Percentiles rank a stretch among this genome's conserved stretches.
These are phyloP conservation scores for Leptothorax acervorum DNA, from an alignment of 2,888 invertebrate genomes.

Conservation along the genomic window DNA sequence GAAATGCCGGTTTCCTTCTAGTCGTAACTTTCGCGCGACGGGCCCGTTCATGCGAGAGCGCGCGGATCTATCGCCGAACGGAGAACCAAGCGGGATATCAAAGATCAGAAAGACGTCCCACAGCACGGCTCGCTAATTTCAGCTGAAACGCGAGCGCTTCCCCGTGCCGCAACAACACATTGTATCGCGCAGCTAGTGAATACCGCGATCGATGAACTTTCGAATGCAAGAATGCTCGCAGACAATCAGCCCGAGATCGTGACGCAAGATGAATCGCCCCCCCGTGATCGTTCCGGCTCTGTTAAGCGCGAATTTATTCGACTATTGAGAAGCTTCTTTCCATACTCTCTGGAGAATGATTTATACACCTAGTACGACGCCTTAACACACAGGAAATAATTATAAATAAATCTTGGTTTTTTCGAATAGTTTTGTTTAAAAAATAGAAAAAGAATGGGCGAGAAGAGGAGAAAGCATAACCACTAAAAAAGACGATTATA, in stretches of 20 bases:
- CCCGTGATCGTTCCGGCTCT: slow-evolving; percentile 27
- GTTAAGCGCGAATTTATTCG: slow-evolving; percentile 51
- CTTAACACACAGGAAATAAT: slow-evolving; percentile 18
- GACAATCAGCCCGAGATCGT: slow-evolving; percentile 45
- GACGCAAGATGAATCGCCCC: slow-evolving; percentile 41
- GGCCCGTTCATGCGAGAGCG: slow-evolving; percentile 29
- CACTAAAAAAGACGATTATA: not conserved
- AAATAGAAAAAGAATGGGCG: too few species aligned
- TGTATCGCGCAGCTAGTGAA: slow-evolving; percentile 41
- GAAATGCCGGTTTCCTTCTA: slow-evolving; percentile 49
- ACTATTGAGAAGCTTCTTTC: slow-evolving; percentile 39
- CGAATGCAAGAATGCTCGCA: slow-evolving; percentile 53
- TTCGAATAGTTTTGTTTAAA: not conserved
- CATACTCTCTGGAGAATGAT: slow-evolving; percentile 16
- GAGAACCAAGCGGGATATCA: slow-evolving; percentile 56
- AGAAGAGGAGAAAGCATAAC: not conserved
- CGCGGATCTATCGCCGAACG: slow-evolving; percentile 43
- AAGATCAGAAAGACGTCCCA: slow-evolving; percentile 66
- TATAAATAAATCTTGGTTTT: not conserved
- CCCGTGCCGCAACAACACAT: slow-evolving; percentile 7
- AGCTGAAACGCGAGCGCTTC: slow-evolving; percentile 52
- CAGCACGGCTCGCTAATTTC: slow-evolving; percentile 70
- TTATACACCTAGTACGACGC: slow-evolving; percentile 1
- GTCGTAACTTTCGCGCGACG: slow-evolving; percentile 46
- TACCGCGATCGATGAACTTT: slow-evolving; percentile 64